phyloP scores from a whole-genome alignment of 2,113 vertebrate species.

The Peucedramus taeniatus region DNA sequence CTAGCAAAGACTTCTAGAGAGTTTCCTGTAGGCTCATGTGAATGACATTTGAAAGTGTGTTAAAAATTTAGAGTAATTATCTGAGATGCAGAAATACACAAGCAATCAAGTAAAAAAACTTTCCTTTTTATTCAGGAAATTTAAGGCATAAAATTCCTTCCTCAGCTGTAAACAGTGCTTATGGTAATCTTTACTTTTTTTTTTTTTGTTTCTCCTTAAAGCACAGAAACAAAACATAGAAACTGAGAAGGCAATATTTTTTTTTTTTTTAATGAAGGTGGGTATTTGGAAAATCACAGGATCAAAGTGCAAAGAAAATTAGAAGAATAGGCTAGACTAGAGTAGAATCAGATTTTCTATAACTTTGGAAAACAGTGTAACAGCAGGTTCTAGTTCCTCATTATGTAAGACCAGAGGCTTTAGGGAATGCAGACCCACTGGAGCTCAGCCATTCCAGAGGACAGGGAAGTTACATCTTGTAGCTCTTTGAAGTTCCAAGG shows the following conservation, averaged over 20 bases:
- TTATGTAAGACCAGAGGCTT: background rate
- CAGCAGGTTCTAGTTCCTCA: background rate
- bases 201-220: background rate
- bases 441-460: background rate
- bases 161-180: background rate
- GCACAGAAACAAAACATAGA: background rate
- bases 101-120: background rate
- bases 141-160: background rate
- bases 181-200: background rate
- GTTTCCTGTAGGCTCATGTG: background rate
- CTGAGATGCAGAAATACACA: accelerated
- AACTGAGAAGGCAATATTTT: background rate
- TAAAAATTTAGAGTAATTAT: background rate
- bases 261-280: background rate
- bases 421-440: background rate
- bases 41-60: background rate
- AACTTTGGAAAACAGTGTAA: background rate
- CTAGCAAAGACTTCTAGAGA: background rate
- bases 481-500: background rate
- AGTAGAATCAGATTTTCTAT: background rate
- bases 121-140: background rate
- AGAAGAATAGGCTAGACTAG: background rate
- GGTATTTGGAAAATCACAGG: background rate
- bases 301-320: background rate
- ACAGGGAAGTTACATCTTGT: background rate